A percentile compares a stretch with the other conserved stretches of the same genome.
Conservation (phyloP, 2,113 vertebrate genomes). For the Mus pahari region DNA sequence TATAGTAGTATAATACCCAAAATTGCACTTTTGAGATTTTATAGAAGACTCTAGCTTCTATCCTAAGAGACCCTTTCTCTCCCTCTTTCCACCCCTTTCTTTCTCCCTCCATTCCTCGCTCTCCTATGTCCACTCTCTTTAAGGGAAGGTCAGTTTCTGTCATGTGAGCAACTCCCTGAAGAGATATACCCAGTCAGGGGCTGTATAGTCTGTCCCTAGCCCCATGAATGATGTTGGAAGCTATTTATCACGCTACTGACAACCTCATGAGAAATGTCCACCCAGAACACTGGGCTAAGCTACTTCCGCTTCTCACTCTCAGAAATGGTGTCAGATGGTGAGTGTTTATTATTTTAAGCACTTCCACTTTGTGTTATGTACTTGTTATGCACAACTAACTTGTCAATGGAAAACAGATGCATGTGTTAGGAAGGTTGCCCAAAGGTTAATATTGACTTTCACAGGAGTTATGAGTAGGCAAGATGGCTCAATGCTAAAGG, state of each 20-base stretch:
- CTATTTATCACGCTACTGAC: neutral
- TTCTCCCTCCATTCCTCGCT: neutral
- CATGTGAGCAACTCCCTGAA: neutral
- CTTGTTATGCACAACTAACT: neutral
- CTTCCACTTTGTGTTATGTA: neutral
- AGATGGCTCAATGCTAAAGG: neutral
- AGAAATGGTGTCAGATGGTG: neutral
- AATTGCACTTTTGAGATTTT: neutral
- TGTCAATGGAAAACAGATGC: neutral
- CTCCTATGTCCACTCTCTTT: neutral
- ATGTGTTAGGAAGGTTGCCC: neutral
- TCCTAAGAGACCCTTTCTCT: no score
- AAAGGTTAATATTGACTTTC: neutral
- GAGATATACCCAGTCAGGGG: neutral
- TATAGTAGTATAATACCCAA: neutral
- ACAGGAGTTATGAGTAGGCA: neutral
- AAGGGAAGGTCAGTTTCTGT: neutral
- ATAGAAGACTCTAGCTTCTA: neutral
- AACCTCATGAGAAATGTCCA: neutral
- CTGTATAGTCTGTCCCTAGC: neutral
- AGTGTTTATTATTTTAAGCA: neutral
- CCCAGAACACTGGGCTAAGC: neutral
- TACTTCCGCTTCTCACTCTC: neutral
- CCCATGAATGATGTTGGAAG: neutral
- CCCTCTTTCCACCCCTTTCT: neutral